These are phyloP conservation scores for Sarcophaga rosellei DNA, from an alignment of 2,888 invertebrate genomes.

Conservation along the genomic window DNA sequence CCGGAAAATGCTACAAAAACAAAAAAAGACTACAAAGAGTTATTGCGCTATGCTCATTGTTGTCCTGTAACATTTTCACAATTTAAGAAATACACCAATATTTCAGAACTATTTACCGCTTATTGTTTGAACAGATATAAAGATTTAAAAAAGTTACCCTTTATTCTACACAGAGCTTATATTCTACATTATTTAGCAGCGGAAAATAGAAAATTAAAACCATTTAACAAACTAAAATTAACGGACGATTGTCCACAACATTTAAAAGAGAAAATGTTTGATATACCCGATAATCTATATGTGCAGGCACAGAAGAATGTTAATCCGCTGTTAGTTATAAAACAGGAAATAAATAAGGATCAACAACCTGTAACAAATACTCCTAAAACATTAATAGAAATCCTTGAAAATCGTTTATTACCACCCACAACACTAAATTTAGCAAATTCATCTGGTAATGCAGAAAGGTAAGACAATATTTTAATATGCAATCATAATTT, in stretches of 20 bases:
- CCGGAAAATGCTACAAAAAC: background rate
- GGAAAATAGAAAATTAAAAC: background rate
- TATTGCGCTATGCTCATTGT: constrained; percentile 35
- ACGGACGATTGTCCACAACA: background rate
- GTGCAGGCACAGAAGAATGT: background rate
- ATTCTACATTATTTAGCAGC: constrained; percentile 32
- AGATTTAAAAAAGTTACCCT: constrained; percentile 12
- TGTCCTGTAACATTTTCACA: constrained; percentile 31
- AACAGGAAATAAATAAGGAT: background rate
- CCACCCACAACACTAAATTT: background rate
- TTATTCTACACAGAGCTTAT: constrained; percentile 31
- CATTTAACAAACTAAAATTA: constrained; percentile 4
- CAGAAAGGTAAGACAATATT: background rate
- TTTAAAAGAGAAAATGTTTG: constrained; percentile 4
- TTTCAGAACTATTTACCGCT: constrained; percentile 9
- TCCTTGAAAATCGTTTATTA: constrained; percentile 49
- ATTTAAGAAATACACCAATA: constrained; percentile 44
- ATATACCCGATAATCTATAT: constrained; percentile 6
- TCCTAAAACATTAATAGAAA: constrained; percentile 8
- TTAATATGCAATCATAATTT: too few relatives aligned
- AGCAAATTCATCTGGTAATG: background rate
- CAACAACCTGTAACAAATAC: background rate
- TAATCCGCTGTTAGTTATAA: background rate
- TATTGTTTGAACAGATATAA: constrained; percentile 38
- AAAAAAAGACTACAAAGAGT: background rate